Evolutionary conservation across 2,797 vertebrate genomes (phyloP).

Genomic region (Poecilia velifera): DNA sequence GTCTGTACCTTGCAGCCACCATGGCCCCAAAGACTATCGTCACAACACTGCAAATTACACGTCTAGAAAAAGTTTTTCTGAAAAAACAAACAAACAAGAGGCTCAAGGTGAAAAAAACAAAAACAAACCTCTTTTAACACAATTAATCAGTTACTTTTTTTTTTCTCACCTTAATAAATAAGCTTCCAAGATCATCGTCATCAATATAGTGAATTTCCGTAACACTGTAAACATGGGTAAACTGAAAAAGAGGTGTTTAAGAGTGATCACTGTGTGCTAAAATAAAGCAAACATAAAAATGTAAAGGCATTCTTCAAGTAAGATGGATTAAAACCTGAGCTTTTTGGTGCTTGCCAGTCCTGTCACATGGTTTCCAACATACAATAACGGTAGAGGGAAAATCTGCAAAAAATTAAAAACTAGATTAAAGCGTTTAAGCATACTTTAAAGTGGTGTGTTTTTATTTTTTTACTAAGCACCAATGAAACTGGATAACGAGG

Average conservation of each 20-base stretch:
- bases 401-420: constrained; percentile 77
- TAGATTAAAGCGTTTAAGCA: neutral
- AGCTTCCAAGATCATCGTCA: constrained; percentile 91
- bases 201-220: constrained; percentile 92
- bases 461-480: neutral
- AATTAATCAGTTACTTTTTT: neutral
- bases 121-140: neutral
- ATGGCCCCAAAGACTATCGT: constrained; percentile 86
- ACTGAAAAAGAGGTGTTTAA: constrained; percentile 72
- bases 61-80: constrained; percentile 75
- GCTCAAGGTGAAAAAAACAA: neutral
- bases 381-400: constrained; percentile 92
- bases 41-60: constrained; percentile 73
- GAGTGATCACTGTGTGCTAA: neutral
- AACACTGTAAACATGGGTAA: constrained; percentile 97
- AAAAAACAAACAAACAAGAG: neutral
- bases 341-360: constrained; percentile 93
- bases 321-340: constrained; percentile 85
- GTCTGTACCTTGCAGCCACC: constrained; percentile 88
- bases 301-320: neutral
- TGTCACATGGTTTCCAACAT: constrained; percentile 91
- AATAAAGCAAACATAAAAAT: neutral
- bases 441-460: neutral
- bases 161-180: constrained; percentile 84
- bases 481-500: neutral